Evolutionary conservation across 2,113 vertebrate species (phyloP).

Genomic region (Sceloporus tristichus): DNA sequence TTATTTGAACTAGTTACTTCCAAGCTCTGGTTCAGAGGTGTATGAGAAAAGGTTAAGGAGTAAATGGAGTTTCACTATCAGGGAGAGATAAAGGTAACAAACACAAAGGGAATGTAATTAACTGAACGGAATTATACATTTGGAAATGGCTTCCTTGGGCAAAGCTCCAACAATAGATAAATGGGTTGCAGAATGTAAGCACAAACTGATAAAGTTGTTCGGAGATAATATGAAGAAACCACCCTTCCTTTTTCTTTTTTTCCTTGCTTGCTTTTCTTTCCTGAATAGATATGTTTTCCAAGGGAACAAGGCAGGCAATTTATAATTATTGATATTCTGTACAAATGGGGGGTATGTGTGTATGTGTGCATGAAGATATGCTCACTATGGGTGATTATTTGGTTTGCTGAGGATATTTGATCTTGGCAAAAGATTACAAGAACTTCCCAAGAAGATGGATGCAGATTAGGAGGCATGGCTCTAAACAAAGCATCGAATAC

Average conservation of each 20-base stretch:
- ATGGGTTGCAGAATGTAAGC: conserved; percentile 14
- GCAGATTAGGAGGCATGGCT: neutral
- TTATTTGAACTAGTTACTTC: neutral
- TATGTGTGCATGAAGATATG: too few relatives aligned
- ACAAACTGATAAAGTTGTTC: conserved; percentile 21
- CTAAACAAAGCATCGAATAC: neutral
- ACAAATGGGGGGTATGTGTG: neutral
- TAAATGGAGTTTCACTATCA: conserved; percentile 30
- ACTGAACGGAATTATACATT: conserved; percentile 49
- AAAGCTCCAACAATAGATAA: conserved; percentile 50
- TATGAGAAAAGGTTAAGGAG: conserved; percentile 42
- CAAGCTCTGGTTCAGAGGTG: neutral
- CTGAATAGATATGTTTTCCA: neutral
- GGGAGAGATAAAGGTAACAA: conserved; percentile 55
- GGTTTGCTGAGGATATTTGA: neutral
- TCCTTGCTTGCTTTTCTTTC: neutral
- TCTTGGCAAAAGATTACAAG: neutral
- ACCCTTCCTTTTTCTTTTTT: neutral
- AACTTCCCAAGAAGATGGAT: neutral
- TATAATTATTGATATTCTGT: neutral
- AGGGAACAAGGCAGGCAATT: neutral
- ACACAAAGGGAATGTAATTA: conserved; percentile 56
- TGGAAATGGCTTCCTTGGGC: conserved; percentile 47
- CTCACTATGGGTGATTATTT: neutral
- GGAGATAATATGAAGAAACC: conserved; percentile 5